Evolutionary conservation across 2,113 vertebrate species (phyloP).

Genomic region (Emydura subglobosa): DNA sequence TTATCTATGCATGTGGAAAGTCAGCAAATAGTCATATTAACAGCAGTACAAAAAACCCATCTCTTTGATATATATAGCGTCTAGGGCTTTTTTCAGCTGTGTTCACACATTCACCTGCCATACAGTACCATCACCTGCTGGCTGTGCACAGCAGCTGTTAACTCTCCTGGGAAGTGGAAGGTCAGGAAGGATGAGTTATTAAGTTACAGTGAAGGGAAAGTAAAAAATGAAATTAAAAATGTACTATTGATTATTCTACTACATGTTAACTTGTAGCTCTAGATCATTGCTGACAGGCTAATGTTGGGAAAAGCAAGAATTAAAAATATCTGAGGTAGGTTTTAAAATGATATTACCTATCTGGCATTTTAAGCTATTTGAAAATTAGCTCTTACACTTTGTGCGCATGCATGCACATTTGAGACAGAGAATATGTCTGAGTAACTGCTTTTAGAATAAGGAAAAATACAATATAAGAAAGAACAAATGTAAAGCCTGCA

Average conservation of each 20-base stretch:
- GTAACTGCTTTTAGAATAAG: not conserved
- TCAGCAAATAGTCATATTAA: not conserved
- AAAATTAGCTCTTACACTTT: not conserved
- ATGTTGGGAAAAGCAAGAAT: not conserved
- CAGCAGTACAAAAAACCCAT: not conserved
- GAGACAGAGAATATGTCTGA: not conserved
- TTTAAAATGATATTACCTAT: not conserved
- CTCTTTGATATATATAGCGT: not conserved
- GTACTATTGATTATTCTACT: constrained; percentile 3
- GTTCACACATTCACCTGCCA: not conserved
- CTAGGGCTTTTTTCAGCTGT: not conserved
- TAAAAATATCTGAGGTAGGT: not conserved
- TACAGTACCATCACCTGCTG: not conserved
- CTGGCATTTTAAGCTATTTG: not conserved
- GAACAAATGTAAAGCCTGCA: not conserved
- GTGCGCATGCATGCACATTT: not conserved
- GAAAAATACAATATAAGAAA: not conserved
- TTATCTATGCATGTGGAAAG: not conserved
- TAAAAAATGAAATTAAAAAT: not conserved
- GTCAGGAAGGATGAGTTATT: not conserved
- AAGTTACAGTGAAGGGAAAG: not conserved
- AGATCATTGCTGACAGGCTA: not conserved
- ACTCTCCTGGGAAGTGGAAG: not conserved
- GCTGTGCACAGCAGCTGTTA: not conserved
- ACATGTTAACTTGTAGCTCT: not conserved